Evolutionary conservation across 1,140 invertebrate species (phyloP).

Genomic region (Aphis craccivora): DNA sequence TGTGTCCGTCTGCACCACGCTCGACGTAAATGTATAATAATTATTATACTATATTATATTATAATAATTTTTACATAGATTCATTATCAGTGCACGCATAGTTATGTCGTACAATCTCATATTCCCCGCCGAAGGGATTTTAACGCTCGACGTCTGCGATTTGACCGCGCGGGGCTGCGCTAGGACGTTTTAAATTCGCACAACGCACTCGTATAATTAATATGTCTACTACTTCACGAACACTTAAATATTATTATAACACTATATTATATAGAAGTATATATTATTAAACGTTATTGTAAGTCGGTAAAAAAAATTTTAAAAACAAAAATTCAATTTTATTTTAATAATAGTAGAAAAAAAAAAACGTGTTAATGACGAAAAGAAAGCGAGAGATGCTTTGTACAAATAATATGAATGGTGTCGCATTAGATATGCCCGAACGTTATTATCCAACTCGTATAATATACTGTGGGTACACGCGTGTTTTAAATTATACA

Average conservation of each 20-base stretch:
- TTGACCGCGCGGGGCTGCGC: not conserved
- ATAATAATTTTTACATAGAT: not conserved
- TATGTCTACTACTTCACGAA: not conserved
- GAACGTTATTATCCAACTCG: not conserved
- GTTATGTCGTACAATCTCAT: too few species aligned
- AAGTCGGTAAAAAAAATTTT: not conserved
- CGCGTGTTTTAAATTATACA: not conserved
- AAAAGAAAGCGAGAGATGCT: not conserved
- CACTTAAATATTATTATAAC: not conserved
- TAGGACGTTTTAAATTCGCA: not conserved
- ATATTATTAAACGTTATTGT: not conserved
- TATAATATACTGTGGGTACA: not conserved
- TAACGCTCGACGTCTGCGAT: not conserved
- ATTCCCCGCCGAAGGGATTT: not conserved
- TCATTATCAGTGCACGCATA: not conserved
- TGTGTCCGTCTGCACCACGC: not conserved
- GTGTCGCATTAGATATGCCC: not conserved
- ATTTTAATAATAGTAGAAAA: not conserved
- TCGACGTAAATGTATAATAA: not conserved
- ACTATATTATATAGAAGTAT: too few species aligned
- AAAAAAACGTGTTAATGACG: not conserved
- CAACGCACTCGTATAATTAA: not conserved
- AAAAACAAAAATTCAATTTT: constrained; percentile 11
- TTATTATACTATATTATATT: too few species aligned
- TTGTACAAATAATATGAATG: constrained; percentile 27